phyloP scores from a whole-genome alignment of 2,113 vertebrate genomes.

The Hystrix cristata region DNA sequence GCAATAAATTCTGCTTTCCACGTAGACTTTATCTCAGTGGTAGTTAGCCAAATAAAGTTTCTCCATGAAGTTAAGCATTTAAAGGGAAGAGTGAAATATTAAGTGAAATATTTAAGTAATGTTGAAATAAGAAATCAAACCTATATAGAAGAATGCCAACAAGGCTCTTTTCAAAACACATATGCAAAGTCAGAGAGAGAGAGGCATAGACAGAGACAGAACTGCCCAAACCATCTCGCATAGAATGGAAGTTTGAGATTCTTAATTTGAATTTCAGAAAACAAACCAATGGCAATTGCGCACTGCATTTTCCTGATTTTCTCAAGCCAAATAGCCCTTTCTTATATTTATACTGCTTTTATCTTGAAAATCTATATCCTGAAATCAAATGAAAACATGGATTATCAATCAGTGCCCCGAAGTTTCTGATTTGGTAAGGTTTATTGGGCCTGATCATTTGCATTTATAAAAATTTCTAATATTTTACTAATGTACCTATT shows the following conservation, averaged over 20 bases:
- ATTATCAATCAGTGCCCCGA: too few relatives aligned
- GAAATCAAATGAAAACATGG: neutral
- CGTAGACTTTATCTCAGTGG: neutral
- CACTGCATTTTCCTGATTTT: neutral
- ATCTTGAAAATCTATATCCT: neutral
- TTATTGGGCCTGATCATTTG: neutral
- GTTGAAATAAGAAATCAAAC: neutral
- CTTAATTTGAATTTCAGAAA: neutral
- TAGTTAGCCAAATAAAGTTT: neutral
- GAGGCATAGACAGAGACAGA: neutral
- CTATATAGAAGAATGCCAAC: neutral
- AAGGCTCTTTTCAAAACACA: neutral
- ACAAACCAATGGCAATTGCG: neutral
- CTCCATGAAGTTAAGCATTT: neutral
- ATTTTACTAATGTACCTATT: neutral
- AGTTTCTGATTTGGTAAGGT: neutral
- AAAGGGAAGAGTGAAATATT: neutral
- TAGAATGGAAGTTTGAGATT: too few relatives aligned
- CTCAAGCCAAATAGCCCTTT: neutral
- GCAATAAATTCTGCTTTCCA: neutral
- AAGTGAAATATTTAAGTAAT: neutral
- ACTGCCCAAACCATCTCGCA: too few relatives aligned
- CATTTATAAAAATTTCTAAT: too few relatives aligned
- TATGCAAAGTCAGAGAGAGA: neutral
- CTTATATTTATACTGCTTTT: neutral